Evolutionary conservation across 1,140 invertebrate genomes (phyloP), one percentile per base, ranked within the genome.

Genomic region (Drosophila sulfurigaster): DNA sequence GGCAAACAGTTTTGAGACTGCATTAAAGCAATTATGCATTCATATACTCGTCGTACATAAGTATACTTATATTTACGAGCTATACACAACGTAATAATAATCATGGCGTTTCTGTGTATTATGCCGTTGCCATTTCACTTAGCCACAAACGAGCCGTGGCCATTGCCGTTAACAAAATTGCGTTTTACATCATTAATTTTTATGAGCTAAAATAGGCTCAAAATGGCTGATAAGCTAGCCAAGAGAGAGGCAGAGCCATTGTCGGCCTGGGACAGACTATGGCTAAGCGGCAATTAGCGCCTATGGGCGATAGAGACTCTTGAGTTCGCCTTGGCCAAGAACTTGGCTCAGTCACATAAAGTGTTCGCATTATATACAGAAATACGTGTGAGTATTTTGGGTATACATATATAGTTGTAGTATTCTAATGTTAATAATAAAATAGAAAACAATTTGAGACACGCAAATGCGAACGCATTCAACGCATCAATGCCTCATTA

Each of bases 141-240:
- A 88, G 82, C 83, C 85, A 82, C 83, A 88, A 88, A 88, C 83
- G 83, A 88, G 83, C 81, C 83, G 85, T 89, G 75, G 85, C 83
- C 79, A 81, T 83, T 88, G 77, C 83, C 82, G 85, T 88, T 89
- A 89, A 88, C 80, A 88, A 85, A 88, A 88, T 87, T 87, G 83
- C 85, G 83, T 88, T 88, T 88, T 88, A 88, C 83, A 89, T 88
- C 85, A 88, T 88, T 89, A 88, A 88, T 89, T 88, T 88, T 88
- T 88, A 88, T 78, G 83, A 88, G 71, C 85, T 78, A 57, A 77
- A 88, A 83, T 89, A 88, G 81, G 69, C 70, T 81, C 81, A 89
- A 88, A 88, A 88, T 88, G 83, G 85, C 83, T 88, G 83, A 88
- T 88, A 88, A 88, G 78, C 60, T 49, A 54, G 38, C 28, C 57